Conservation (phyloP, 1,140 invertebrate genomes). For the Macrobrachium rosenbergii region DNA sequence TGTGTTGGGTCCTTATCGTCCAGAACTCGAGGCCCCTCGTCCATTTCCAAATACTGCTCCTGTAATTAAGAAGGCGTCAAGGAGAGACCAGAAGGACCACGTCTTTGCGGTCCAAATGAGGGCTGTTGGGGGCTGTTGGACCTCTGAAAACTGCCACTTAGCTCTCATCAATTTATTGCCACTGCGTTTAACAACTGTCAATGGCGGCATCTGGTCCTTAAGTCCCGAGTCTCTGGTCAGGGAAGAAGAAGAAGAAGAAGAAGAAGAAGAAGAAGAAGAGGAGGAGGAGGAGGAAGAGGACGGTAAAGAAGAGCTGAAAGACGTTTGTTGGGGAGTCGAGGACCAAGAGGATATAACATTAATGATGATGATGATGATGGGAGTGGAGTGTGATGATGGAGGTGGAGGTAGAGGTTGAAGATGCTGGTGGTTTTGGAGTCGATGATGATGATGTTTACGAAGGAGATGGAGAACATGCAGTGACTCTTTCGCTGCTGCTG, state of each 20-base stretch:
- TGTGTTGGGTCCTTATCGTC: not conserved
- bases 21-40: not conserved
- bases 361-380: conserved; percentile 3
- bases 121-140: conserved; percentile 23
- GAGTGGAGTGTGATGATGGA: not conserved
- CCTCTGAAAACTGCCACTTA: conserved; percentile 17
- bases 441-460: no score
- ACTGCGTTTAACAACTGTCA: conserved; percentile 39
- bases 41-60: conserved; percentile 13
- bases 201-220: conserved; percentile 25
- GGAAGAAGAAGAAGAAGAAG: not conserved
- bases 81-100: conserved; percentile 2
- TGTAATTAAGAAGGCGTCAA: conserved; percentile 42
- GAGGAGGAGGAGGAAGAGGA: not conserved
- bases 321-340: not conserved
- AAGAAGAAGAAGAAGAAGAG: not conserved
- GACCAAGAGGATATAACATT: not conserved
- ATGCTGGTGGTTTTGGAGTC: not conserved
- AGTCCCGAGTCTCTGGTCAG: not conserved
- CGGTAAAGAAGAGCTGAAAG: not conserved
- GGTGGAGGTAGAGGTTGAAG: not conserved
- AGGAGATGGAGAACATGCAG: no score
- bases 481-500: no score
- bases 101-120: conserved; percentile 38
- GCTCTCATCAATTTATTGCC: conserved; percentile 32